Evolutionary conservation across 92 coral and sea anemone species (phyloP).

Genomic region (Phymanthus crucifer): DNA sequence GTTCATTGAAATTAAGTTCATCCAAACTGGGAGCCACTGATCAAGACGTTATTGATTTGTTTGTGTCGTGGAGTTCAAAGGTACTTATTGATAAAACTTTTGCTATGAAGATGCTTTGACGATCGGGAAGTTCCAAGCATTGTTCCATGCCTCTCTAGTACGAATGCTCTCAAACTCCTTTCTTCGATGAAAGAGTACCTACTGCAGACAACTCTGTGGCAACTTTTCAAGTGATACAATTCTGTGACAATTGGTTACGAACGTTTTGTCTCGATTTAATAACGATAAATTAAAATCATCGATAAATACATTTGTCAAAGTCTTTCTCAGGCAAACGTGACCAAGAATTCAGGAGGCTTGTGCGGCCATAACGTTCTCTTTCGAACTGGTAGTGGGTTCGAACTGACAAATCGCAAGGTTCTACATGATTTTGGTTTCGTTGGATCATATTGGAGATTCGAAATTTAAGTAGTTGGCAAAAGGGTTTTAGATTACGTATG

Average conservation of each 20-base stretch:
- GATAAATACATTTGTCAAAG: neutral
- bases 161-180: neutral
- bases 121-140: neutral
- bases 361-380: neutral
- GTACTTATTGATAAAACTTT: neutral
- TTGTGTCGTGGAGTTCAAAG: neutral
- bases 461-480: neutral
- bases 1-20: neutral
- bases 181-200: neutral
- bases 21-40: neutral
- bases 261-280: neutral
- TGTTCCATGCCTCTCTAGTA: neutral
- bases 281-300: neutral
- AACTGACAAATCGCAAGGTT: neutral
- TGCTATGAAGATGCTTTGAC: neutral
- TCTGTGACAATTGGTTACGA: neutral
- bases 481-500: neutral
- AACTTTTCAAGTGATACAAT: slow-evolving; percentile 4
- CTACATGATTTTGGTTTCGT: neutral
- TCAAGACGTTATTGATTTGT: neutral
- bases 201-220: neutral
- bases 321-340: neutral
- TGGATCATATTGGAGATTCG: neutral
- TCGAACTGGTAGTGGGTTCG: neutral
- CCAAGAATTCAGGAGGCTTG: neutral